Percentiles rank a stretch among this genome's conserved stretches.
Conservation (phyloP, 2,888 invertebrate genomes). For the Trachelus troglodyta region DNA sequence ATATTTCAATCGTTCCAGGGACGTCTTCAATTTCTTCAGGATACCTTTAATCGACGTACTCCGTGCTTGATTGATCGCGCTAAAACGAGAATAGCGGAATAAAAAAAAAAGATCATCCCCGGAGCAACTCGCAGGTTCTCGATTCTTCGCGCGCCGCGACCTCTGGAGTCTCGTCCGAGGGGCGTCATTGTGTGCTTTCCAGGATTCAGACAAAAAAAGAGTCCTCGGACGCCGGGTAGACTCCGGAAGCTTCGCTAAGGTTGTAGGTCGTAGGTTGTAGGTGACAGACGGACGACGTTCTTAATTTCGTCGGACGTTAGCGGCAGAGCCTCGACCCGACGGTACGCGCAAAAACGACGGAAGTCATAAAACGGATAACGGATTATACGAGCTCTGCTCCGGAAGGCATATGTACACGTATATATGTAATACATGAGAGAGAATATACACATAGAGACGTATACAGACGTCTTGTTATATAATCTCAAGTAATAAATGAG, state of each 20-base stretch:
- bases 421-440: background rate
- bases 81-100: background rate
- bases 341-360: conserved; percentile 28
- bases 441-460: background rate
- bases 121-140: background rate
- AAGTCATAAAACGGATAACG: conserved; percentile 18
- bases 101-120: background rate
- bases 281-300: conserved; percentile 52
- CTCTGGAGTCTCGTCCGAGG: background rate
- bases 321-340: conserved; percentile 19
- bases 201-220: background rate
- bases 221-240: background rate
- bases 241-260: background rate
- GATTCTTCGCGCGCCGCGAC: background rate
- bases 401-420: conserved; percentile 6
- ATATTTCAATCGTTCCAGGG: background rate
- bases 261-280: conserved; percentile 10
- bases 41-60: background rate
- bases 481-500: background rate
- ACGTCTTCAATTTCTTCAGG: background rate
- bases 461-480: background rate
- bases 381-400: conserved; percentile 25
- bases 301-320: conserved; percentile 53
- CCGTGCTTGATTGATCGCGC: background rate
- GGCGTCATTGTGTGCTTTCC: background rate